A percentile compares a stretch with the other conserved stretches of the same genome.
Evolutionary conservation across 2,797 vertebrate species (phyloP).

Genomic region (Enteromius afrohamiltoni): DNA sequence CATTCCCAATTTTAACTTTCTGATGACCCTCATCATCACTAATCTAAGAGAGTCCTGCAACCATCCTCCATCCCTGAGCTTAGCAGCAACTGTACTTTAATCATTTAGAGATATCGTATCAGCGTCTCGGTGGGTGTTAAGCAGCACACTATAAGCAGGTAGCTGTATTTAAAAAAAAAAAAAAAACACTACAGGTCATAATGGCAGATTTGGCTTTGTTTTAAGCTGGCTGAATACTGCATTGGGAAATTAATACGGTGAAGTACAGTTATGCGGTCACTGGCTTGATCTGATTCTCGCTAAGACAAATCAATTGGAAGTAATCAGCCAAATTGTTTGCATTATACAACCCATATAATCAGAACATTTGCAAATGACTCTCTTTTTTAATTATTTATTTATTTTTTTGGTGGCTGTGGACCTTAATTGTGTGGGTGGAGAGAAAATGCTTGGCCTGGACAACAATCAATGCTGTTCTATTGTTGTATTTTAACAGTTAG

Average conservation of each 20-base stretch:
- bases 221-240: conserved; percentile 81
- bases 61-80: conserved; percentile 8
- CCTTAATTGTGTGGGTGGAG: conserved; percentile 65
- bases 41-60: conserved; percentile 4
- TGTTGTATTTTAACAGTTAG: conserved; percentile 57
- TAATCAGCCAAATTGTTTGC: conserved; percentile 85
- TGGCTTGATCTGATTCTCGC: conserved; percentile 73
- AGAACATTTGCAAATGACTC: conserved; percentile 83
- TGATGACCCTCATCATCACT: neutral
- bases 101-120: conserved; percentile 40
- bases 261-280: conserved; percentile 61
- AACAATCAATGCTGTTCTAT: conserved; percentile 65
- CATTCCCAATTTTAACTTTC: neutral
- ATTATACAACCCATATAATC: conserved; percentile 82
- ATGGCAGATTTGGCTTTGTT: conserved; percentile 74
- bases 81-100: conserved; percentile 26
- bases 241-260: conserved; percentile 79
- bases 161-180: conserved; percentile 31
- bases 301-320: conserved; percentile 83
- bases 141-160: conserved; percentile 37
- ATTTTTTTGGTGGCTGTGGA: conserved; percentile 57
- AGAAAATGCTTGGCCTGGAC: conserved; percentile 62
- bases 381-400: conserved; percentile 74
- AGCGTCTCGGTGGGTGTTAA: conserved; percentile 14
- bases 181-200: conserved; percentile 42